Evolutionary conservation across 2,797 vertebrate species (phyloP).

Genomic region (Scomberomorus guttatus): DNA sequence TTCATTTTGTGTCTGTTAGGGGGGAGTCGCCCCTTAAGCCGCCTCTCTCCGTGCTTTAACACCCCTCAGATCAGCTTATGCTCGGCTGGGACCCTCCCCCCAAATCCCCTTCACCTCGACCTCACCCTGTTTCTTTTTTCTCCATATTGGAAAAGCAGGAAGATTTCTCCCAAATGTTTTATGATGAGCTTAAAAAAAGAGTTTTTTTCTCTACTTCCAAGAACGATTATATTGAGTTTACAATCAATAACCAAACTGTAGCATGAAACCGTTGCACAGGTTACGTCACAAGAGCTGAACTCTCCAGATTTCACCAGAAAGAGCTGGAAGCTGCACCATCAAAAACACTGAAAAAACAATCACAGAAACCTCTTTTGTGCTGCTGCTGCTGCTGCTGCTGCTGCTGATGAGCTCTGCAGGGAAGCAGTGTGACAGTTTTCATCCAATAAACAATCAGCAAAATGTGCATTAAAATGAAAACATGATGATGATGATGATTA

Average conservation of each 20-base stretch:
- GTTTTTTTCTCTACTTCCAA: not conserved
- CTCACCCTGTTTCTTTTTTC: not conserved
- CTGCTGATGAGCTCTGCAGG: too few species aligned
- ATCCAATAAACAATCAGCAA: not conserved
- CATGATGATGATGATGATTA: not conserved
- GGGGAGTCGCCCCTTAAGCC: conserved; percentile 19
- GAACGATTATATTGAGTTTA: not conserved
- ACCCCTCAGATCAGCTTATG: conserved; percentile 51
- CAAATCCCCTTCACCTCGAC: conserved; percentile 36
- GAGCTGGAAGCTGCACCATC: conserved; percentile 3
- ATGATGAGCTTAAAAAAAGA: not conserved
- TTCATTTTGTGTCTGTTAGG: not conserved
- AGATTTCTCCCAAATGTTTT: not conserved
- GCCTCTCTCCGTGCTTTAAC: conserved; percentile 21
- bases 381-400: too few species aligned
- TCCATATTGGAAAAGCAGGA: not conserved
- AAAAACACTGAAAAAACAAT: not conserved
- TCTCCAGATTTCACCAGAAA: not conserved
- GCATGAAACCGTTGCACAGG: not conserved
- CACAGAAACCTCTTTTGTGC: not conserved
- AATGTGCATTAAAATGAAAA: not conserved
- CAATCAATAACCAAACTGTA: not conserved
- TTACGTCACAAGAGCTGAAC: not conserved
- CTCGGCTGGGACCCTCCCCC: conserved; percentile 43
- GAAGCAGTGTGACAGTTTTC: too few species aligned